Conservation (phyloP, 2,113 vertebrate species). For the Sphaerodactylus townsendi region DNA sequence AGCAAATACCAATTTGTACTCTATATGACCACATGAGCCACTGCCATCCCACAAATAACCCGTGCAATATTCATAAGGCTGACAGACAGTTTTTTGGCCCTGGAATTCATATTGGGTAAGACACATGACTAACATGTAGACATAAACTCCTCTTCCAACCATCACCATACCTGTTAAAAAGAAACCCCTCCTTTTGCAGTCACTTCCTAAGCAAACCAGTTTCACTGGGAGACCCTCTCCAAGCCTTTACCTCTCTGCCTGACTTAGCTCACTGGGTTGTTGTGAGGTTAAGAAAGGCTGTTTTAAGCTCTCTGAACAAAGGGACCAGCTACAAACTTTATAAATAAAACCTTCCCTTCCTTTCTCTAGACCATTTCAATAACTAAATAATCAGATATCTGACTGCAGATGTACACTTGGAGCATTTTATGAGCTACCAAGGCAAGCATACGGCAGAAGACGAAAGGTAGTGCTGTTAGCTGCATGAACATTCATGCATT, state of each 20-base stretch:
- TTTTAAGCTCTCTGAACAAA: neutral
- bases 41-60: neutral
- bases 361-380: slow-evolving; percentile 8
- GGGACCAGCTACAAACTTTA: neutral
- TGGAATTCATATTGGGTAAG: neutral
- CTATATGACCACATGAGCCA: neutral
- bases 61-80: neutral
- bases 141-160: neutral
- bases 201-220: neutral
- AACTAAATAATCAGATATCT: slow-evolving; percentile 1
- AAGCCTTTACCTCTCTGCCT: neutral
- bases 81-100: neutral
- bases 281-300: neutral
- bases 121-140: neutral
- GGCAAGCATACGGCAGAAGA: neutral
- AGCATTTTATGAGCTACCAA: slow-evolving; percentile 1
- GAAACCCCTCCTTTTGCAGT: neutral
- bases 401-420: neutral
- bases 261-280: neutral
- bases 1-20: neutral
- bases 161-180: neutral
- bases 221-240: neutral
- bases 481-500: slow-evolving; percentile 3
- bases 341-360: neutral
- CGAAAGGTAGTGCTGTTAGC: neutral